Evolutionary conservation across 2,113 vertebrate genomes (phyloP), one percentile per base, ranked within the genome.

Genomic region (Prunella fulvescens): DNA sequence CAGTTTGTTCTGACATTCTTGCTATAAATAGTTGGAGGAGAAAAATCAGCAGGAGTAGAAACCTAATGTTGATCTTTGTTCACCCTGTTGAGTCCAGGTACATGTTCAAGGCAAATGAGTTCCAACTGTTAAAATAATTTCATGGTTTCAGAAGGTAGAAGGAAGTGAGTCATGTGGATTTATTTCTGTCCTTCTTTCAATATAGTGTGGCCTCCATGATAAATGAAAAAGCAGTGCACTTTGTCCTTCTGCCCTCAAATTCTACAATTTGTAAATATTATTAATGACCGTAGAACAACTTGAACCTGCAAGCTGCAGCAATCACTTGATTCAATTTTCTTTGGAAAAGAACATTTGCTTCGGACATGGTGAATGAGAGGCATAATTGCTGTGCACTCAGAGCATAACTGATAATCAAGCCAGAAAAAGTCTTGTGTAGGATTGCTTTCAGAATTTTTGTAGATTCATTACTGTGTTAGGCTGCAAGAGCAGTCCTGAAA

Each of bases 1-100:
- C 44, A 66, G 77, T 84, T 91, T 94, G 90, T 91, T 89, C 88
- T 90, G 82, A 94, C 23, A n/a, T 88, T 86, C 39, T 47, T 88
- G 44, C 90, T 96, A 94, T 95, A 94, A 95, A 94, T 95, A 95
- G 69, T 45, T 90, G 78, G 79, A 90, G 88, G 35, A 84, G 64
- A 62, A 81, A 80, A 91, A 84, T 61, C 78, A 78, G 50, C 71
- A 81, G 73, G 50, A 80, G 19, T 54, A 84, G 91, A 93, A 96
- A 73, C 71, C 54, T 64, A 42, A 5, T 62, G 81, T 16, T 76
- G 71, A 57, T 86, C 84, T 87, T 89, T 93, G 25, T 79, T 96
- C 89, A 42, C 58, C 51, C 54, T 74, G 26, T 81, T 91, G 62
- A 53, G 37, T 77, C 53, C 81, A 61, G 69, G 80, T 92, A n/a